Percentiles rank a stretch among this genome's conserved stretches.
Evolutionary conservation across 1,140 invertebrate species (phyloP).

Genomic region (Tetramorium alpestre): DNA sequence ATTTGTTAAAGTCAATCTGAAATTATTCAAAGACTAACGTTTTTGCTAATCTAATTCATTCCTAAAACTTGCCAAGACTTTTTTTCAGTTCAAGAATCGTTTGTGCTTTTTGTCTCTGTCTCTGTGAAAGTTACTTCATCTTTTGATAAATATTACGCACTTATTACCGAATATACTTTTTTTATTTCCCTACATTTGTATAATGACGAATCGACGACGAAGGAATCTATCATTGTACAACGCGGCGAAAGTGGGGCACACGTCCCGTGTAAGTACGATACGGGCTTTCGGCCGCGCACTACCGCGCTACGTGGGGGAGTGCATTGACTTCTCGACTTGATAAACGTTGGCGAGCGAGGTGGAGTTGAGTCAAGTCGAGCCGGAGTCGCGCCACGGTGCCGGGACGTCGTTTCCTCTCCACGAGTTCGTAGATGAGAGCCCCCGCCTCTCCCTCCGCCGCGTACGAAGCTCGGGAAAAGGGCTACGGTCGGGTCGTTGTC

Average conservation of each 20-base stretch:
- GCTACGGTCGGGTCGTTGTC: conserved; percentile 45
- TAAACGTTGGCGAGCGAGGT: conserved; percentile 62
- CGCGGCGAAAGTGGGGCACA: conserved; percentile 21
- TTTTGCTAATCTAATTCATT: neutral
- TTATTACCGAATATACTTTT: neutral
- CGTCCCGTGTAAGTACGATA: conserved; percentile 37
- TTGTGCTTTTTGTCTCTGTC: neutral
- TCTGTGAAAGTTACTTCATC: neutral
- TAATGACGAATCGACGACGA: neutral
- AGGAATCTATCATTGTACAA: conserved; percentile 19
- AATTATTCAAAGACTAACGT: neutral
- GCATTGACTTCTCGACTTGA: conserved; percentile 70
- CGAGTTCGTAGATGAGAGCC: conserved; percentile 28
- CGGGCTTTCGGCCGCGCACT: conserved; percentile 39
- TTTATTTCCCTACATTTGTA: neutral
- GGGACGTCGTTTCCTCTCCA: conserved; percentile 27
- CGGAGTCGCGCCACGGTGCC: conserved; percentile 24
- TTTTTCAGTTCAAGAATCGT: neutral
- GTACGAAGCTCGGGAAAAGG: neutral
- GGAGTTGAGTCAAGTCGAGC: conserved; percentile 34
- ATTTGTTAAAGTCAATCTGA: neutral
- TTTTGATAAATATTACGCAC: neutral
- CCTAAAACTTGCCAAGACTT: neutral
- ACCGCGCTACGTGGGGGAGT: conserved; percentile 51
- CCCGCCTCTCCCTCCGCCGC: neutral